These are phyloP conservation scores for Drosophila pseudoananassae DNA, from an alignment of 1,140 invertebrate species.

Conservation along the genomic window DNA sequence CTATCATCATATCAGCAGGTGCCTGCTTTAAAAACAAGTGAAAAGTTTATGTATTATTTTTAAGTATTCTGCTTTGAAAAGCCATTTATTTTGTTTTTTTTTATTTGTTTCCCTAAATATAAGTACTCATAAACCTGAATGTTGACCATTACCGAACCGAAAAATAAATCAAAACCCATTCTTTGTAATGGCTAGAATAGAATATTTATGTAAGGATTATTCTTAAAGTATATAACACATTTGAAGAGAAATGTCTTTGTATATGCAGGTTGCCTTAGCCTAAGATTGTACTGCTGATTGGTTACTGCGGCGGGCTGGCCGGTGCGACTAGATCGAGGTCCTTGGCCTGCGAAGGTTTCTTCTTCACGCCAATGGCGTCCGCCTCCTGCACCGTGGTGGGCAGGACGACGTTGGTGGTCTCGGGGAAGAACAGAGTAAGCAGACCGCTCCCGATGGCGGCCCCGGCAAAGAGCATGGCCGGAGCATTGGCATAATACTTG, in stretches of 20 bases:
- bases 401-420: slow-evolving; percentile 88
- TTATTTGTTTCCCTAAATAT: slow-evolving; percentile 1
- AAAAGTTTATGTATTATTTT: background rate
- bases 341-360: slow-evolving; percentile 55
- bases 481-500: slow-evolving; percentile 85
- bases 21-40: background rate
- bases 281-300: slow-evolving; percentile 19
- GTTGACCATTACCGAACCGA: slow-evolving; percentile 33
- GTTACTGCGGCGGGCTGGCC: slow-evolving; percentile 16
- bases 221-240: slow-evolving; percentile 38
- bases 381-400: slow-evolving; percentile 89
- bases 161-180: slow-evolving; percentile 20
- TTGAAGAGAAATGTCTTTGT: slow-evolving; percentile 59
- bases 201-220: slow-evolving; percentile 8
- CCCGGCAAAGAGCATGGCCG: slow-evolving; percentile 87
- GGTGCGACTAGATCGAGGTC: slow-evolving; percentile 36
- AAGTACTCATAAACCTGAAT: slow-evolving; percentile 23
- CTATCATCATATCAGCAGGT: background rate
- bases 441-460: slow-evolving; percentile 86
- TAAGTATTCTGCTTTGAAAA: slow-evolving; percentile 4
- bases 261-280: slow-evolving; percentile 34
- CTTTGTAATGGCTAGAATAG: slow-evolving; percentile 22
- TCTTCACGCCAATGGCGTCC: slow-evolving; percentile 85
- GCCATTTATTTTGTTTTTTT: background rate
- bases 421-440: slow-evolving; percentile 87